Conservation (phyloP, 2,797 vertebrate genomes). For the Spizella passerina region DNA sequence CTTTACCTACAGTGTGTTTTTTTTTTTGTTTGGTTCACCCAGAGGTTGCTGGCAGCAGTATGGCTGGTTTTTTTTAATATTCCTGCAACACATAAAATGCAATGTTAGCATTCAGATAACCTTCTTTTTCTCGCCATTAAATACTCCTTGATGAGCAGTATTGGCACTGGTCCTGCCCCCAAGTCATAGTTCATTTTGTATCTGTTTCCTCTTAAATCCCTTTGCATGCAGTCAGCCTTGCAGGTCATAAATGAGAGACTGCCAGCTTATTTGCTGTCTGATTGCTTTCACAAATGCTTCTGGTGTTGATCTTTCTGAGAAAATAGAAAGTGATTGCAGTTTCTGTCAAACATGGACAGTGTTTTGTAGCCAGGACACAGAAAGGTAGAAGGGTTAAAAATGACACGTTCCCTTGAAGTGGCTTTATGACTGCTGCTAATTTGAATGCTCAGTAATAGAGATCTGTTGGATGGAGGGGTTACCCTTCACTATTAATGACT, state of each 20-base stretch:
- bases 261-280: background rate
- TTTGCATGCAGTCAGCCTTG: background rate
- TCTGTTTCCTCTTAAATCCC: conserved; percentile 62
- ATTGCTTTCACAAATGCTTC: conserved; percentile 18
- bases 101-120: background rate
- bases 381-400: conserved; percentile 19
- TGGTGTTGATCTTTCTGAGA: conserved; percentile 1
- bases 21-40: background rate
- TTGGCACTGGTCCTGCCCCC: background rate
- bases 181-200: conserved; percentile 39
- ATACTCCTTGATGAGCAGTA: background rate
- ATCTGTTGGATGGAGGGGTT: conserved; percentile 62
- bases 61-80: background rate
- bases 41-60: background rate
- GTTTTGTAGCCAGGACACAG: background rate
- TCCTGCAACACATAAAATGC: background rate
- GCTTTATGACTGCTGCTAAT: conserved; percentile 42
- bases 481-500: conserved; percentile 66
- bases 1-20: background rate
- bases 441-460: conserved; percentile 36
- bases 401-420: background rate
- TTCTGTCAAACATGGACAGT: background rate
- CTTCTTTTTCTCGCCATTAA: background rate
- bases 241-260: background rate
- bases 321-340: background rate